phyloP scores from a whole-genome alignment of 1,140 invertebrate species.

The Drosophila pachea region DNA sequence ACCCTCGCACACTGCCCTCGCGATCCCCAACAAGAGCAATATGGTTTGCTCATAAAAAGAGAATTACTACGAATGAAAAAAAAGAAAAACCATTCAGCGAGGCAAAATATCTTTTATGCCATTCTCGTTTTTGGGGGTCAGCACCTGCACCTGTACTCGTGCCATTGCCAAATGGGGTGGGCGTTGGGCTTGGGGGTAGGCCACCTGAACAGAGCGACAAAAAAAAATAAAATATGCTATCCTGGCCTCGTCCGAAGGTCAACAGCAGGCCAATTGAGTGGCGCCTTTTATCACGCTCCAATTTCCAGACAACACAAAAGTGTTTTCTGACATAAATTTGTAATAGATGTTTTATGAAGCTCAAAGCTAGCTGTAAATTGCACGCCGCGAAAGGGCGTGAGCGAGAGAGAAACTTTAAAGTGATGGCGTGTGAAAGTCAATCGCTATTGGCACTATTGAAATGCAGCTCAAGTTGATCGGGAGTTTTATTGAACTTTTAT shows the following conservation, averaged over 20 bases:
- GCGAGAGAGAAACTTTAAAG: no score
- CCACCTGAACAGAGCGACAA: slow-evolving; percentile 6
- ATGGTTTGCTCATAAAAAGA: slow-evolving; percentile 31
- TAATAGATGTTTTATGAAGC: slow-evolving; percentile 1
- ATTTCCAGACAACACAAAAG: slow-evolving; percentile 15
- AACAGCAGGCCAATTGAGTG: slow-evolving; percentile 38
- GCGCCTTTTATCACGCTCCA: slow-evolving; percentile 21
- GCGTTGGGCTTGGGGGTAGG: neutral
- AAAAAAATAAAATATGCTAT: slow-evolving; percentile 18
- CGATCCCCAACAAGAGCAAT: neutral
- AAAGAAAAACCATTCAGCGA: slow-evolving; percentile 23
- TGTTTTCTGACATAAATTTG: slow-evolving; percentile 12
- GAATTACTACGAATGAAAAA: slow-evolving; percentile 5
- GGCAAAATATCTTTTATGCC: slow-evolving; percentile 37
- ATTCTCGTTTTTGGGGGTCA: slow-evolving; percentile 40
- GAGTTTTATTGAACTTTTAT: no score
- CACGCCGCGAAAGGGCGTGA: no score
- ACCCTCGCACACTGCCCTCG: neutral
- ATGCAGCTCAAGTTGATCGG: no score
- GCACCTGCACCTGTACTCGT: neutral
- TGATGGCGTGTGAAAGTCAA: no score
- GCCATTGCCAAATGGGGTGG: neutral
- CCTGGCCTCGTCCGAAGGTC: slow-evolving; percentile 33
- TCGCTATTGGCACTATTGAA: no score
- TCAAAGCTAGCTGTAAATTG: no score